These are phyloP conservation scores for Acridotheres tristis DNA, from an alignment of 2,797 vertebrate genomes.

Conservation along the genomic window DNA sequence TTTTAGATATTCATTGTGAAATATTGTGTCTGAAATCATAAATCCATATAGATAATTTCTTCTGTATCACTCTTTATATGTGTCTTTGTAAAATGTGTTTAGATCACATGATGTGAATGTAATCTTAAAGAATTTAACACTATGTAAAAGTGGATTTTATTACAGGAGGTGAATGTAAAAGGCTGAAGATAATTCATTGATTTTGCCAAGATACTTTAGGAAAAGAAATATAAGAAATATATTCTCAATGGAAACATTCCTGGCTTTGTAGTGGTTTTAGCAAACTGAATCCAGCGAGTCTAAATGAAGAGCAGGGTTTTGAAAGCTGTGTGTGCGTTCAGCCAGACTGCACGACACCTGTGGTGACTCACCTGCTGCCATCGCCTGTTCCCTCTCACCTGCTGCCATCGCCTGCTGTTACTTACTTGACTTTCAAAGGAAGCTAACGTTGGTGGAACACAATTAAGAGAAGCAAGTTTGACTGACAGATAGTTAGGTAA, in stretches of 20 bases:
- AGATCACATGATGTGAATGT: not conserved
- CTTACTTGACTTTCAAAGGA: constrained; percentile 40
- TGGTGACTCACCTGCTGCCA: constrained; percentile 16
- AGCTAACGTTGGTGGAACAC: not conserved
- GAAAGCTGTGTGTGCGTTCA: not conserved
- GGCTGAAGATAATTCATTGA: not conserved
- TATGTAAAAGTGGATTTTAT: not conserved
- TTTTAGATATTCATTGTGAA: not conserved
- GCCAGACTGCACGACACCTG: not conserved
- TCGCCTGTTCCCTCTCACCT: constrained; percentile 26
- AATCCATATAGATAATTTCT: not conserved
- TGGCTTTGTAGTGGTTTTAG: not conserved
- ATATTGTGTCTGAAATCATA: not conserved
- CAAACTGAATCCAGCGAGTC: not conserved
- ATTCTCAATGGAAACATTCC: not conserved
- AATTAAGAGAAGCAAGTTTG: not conserved
- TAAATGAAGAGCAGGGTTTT: constrained; percentile 1
- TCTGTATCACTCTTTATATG: not conserved
- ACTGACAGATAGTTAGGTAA: not conserved
- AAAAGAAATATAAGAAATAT: not conserved
- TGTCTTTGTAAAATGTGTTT: not conserved
- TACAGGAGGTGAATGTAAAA: not conserved
- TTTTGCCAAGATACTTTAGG: not conserved
- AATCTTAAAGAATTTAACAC: not conserved
- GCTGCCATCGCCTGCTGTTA: constrained; percentile 22